These are phyloP conservation scores for Macrotis lagotis DNA, from an alignment of 2,113 vertebrate genomes.

Conservation along the genomic window DNA sequence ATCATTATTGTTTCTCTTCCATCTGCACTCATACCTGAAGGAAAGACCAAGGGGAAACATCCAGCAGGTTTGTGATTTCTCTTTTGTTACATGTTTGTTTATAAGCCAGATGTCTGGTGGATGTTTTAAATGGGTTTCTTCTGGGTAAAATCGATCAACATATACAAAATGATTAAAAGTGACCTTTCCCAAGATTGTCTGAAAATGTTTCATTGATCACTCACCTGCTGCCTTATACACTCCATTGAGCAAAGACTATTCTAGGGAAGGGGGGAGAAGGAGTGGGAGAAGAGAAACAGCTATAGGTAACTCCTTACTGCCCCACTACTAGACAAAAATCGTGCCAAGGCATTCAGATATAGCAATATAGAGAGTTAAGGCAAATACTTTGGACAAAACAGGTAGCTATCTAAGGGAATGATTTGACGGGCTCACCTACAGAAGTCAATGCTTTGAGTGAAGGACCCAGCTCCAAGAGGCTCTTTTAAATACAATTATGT, in stretches of 20 bases:
- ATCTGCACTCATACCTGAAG: constrained; percentile 86
- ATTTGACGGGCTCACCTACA: not conserved
- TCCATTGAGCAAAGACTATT: constrained; percentile 17
- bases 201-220: constrained; percentile 65
- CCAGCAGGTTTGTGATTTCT: constrained; percentile 92
- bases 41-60: constrained; percentile 94
- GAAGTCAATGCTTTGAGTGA: not conserved
- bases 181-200: constrained; percentile 65
- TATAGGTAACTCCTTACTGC: constrained; percentile 30
- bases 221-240: constrained; percentile 42
- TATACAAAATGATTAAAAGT: constrained; percentile 66
- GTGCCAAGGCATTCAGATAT: constrained; percentile 14
- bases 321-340: constrained; percentile 23
- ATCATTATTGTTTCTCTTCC: constrained; percentile 82
- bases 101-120: constrained; percentile 69
- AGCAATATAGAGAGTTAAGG: not conserved
- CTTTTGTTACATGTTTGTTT: constrained; percentile 77
- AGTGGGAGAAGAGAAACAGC: not conserved
- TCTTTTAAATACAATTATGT: not conserved
- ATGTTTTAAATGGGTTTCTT: constrained; percentile 69
- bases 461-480: not conserved
- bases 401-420: not conserved
- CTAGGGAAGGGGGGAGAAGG: not conserved
- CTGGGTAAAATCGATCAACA: constrained; percentile 67
- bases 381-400: not conserved